A percentile compares a stretch with the other conserved stretches of the same genome.
These are phyloP conservation scores for Reticulitermes speratus DNA, from an alignment of 1,140 invertebrate species.

Conservation along the genomic window DNA sequence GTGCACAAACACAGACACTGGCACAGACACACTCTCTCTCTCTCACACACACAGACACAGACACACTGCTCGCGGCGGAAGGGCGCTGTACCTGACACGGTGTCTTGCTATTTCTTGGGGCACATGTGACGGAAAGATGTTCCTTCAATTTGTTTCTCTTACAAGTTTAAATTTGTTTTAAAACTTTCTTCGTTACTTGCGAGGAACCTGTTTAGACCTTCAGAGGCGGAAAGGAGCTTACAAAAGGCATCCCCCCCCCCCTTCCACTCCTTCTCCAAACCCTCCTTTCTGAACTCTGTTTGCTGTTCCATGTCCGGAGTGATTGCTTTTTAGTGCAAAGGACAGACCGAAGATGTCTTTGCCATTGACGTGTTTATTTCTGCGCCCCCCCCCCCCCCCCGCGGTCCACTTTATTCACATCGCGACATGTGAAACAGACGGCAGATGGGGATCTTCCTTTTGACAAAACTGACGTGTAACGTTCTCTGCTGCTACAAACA, in stretches of 20 bases:
- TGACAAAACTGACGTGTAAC: too few relatives aligned
- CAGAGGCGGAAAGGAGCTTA: not conserved
- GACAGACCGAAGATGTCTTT: not conserved
- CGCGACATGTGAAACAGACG: too few relatives aligned
- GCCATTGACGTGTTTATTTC: not conserved
- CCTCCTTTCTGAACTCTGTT: not conserved
- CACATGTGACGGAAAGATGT: not conserved
- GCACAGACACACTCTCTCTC: too few relatives aligned
- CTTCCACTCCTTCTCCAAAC: not conserved
- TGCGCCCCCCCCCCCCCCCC: not conserved
- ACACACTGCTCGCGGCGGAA: not conserved
- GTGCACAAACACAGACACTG: too few relatives aligned
- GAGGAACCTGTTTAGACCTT: not conserved
- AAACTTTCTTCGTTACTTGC: not conserved
- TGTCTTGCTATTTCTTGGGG: not conserved
- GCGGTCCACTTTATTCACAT: too few relatives aligned
- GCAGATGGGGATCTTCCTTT: too few relatives aligned
- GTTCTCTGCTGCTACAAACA: too few relatives aligned
- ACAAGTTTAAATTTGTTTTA: conserved; percentile 2
- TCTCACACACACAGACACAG: too few relatives aligned
- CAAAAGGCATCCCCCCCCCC: not conserved
- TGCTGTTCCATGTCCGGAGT: not conserved
- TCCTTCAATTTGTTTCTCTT: not conserved
- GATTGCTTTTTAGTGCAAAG: not conserved
- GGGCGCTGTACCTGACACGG: not conserved